These are phyloP conservation scores for Elegia similella DNA, from an alignment of 2,888 invertebrate species.

Conservation along the genomic window DNA sequence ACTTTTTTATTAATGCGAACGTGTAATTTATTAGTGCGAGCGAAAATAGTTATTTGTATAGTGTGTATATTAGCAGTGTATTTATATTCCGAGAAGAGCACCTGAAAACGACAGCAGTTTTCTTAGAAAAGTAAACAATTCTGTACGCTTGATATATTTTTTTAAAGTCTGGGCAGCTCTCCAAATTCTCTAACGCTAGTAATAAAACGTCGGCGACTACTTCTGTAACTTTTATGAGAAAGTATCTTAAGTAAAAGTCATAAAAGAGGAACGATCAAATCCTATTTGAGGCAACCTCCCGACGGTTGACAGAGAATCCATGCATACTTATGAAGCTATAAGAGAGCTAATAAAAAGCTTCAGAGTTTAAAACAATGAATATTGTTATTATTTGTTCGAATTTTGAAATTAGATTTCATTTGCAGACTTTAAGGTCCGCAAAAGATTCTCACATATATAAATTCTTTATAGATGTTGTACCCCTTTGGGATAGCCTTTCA, in stretches of 20 bases:
- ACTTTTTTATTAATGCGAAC: too few relatives aligned
- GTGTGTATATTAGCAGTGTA: neutral
- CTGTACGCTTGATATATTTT: neutral
- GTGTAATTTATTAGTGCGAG: too few relatives aligned
- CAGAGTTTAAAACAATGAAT: neutral
- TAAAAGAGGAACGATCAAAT: conserved; percentile 1
- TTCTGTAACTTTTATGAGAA: conserved; percentile 3
- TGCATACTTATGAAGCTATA: neutral
- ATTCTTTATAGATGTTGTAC: too few relatives aligned
- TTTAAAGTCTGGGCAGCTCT: conserved; percentile 3
- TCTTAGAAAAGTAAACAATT: conserved; percentile 6
- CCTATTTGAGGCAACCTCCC: conserved; percentile 8
- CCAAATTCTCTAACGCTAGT: neutral
- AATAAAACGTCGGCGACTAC: neutral
- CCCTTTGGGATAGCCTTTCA: too few relatives aligned
- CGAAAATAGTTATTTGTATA: neutral
- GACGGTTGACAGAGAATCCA: neutral
- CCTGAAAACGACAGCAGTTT: neutral
- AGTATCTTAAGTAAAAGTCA: conserved; percentile 8
- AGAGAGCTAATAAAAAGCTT: neutral
- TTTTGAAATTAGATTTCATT: too few relatives aligned
- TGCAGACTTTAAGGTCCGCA: too few relatives aligned
- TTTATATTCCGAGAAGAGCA: neutral
- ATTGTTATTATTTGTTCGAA: too few relatives aligned
- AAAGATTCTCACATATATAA: too few relatives aligned